These are phyloP conservation scores for Drosophila murphyi DNA, from an alignment of 1,140 invertebrate species.

Conservation along the genomic window DNA sequence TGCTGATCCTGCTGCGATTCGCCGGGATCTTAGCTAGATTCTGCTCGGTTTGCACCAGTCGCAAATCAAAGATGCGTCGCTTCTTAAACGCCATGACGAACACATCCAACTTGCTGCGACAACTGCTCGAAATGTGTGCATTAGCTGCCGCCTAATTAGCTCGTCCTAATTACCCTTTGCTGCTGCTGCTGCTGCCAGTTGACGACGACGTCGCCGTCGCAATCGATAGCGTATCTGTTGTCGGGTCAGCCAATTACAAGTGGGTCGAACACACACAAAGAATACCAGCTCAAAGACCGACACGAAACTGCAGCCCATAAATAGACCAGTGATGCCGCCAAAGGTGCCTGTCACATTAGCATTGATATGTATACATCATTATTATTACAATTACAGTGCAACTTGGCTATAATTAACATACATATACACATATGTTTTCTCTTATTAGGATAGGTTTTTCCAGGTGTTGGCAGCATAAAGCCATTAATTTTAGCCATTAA, in stretches of 20 bases:
- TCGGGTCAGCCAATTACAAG: conserved; percentile 72
- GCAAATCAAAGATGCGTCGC: conserved; percentile 69
- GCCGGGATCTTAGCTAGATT: conserved; percentile 26
- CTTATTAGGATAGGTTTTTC: no score
- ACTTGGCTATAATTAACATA: not conserved
- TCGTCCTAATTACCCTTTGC: conserved; percentile 51
- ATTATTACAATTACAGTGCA: conserved; percentile 20
- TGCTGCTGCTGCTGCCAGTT: conserved; percentile 23
- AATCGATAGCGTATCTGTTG: conserved; percentile 60
- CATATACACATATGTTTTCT: no score
- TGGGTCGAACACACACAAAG: conserved; percentile 82
- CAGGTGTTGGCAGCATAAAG: no score
- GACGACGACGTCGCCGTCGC: conserved; percentile 25
- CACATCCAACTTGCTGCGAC: not conserved
- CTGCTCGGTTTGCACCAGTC: conserved; percentile 58
- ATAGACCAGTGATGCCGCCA: conserved; percentile 88
- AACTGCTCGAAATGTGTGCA: conserved; percentile 9
- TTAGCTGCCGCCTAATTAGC: conserved; percentile 45
- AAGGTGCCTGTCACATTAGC: conserved; percentile 86
- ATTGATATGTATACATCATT: not conserved
- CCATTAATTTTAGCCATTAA: no score
- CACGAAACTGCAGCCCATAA: conserved; percentile 89
- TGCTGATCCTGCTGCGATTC: conserved; percentile 11
- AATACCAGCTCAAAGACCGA: conserved; percentile 88
- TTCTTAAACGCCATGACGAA: conserved; percentile 66